These are phyloP conservation scores for Idris sp. DNA, from an alignment of 1,140 invertebrate genomes.

Conservation along the genomic window DNA sequence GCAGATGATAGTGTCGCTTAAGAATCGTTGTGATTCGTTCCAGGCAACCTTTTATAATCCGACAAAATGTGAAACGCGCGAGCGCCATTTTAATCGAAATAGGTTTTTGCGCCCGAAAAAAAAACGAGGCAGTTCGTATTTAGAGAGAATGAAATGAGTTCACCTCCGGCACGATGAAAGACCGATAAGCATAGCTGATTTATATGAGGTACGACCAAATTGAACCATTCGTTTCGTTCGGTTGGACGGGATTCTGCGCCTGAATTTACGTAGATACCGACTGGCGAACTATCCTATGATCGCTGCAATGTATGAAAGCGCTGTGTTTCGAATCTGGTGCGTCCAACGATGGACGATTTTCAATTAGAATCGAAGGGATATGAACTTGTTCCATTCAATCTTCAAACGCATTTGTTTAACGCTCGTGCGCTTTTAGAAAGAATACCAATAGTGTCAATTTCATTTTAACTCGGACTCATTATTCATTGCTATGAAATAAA, in stretches of 20 bases:
- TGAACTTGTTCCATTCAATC: constrained; percentile 62
- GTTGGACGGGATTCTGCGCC: constrained; percentile 65
- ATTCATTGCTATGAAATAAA: constrained; percentile 50
- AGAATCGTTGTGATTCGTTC: constrained; percentile 60
- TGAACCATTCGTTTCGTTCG: constrained; percentile 71
- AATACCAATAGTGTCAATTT: constrained; percentile 64
- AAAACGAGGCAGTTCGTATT: too few relatives aligned
- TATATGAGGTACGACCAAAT: constrained; percentile 69
- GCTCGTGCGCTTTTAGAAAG: constrained; percentile 56
- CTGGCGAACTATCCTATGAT: constrained; percentile 54
- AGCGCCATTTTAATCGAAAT: constrained; percentile 77
- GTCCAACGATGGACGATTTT: constrained; percentile 66
- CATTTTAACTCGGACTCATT: constrained; percentile 57
- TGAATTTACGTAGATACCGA: constrained; percentile 67
- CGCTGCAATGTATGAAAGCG: constrained; percentile 53
- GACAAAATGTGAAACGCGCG: constrained; percentile 64
- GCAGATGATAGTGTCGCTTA: constrained; percentile 60
- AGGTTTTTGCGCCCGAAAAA: constrained; percentile 77
- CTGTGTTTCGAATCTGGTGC: constrained; percentile 61
- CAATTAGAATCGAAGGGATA: constrained; percentile 69
- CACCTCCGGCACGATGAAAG: constrained; percentile 77
- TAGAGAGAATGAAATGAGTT: constrained; percentile 78
- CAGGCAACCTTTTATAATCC: constrained; percentile 63
- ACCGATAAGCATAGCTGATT: constrained; percentile 77
- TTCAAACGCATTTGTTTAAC: constrained; percentile 63